Evolutionary conservation across 2,888 invertebrate genomes (phyloP), one percentile per base, ranked within the genome.

Genomic region (Sarcophaga caerulescens): DNA sequence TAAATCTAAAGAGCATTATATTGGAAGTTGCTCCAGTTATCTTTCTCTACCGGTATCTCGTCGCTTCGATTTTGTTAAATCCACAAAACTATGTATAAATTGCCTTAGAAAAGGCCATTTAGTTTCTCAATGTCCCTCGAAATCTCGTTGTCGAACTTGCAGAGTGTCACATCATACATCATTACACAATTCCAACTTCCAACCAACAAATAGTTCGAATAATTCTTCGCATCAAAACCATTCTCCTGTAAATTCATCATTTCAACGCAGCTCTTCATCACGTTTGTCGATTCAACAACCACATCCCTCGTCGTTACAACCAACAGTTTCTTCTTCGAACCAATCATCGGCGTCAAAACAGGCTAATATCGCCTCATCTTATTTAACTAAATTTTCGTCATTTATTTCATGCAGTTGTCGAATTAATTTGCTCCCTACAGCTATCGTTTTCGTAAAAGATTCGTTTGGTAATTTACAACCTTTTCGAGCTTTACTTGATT

Each of bases 401-500:
- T 47, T 47, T 47, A 12, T 57, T 25, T 65, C 35, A 65, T 12
- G 23, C 21, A 65, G 14, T 66, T 35, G 57, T 66, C 66, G 66
- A 52, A 65, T 52, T 4, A 66, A 35, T 19, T 45, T 65, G 17
- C 47, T 74, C 4, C 45, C 77, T 11, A 62, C 77, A 65, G 74
- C 65, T 14, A 65, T 84, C 12, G 62, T 81, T 5, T 35, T 69
- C 12, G 52, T 81, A 1, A 81, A 70, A 21, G 81, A 78, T n/a
- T 79, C 35, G 1, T 82, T 70, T n/a, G 74, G 75, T 8, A 35
- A n/a, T 2, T 57, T 78, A 57, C 85, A 81, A 25, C 81, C 81
- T 1, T n/a, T 81, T 8, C 47, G 77, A 63, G 81, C 85, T 14
- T 73, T 85, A 17, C 35, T 80, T 47, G 84, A 76, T 44, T 80